Conservation (phyloP, 2,113 vertebrate genomes). For the Perognathus longimembris region DNA sequence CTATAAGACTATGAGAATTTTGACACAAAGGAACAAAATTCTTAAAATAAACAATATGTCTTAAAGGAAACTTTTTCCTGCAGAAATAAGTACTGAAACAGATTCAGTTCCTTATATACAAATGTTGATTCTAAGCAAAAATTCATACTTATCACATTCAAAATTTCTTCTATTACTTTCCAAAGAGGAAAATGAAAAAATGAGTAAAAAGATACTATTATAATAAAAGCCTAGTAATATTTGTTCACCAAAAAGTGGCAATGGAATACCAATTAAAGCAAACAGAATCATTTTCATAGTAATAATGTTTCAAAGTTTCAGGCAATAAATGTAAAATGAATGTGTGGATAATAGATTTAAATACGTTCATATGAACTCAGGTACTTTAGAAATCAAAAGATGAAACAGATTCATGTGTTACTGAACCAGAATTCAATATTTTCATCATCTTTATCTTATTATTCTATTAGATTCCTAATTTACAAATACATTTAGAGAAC, state of each 20-base stretch:
- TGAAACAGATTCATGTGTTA: background rate
- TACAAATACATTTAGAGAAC: slow-evolving; percentile 15
- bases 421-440: background rate
- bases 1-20: background rate
- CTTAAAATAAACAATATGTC: background rate
- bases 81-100: background rate
- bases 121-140: slow-evolving; percentile 26
- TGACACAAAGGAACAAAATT: background rate
- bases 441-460: slow-evolving; percentile 24
- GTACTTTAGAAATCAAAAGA: slow-evolving; percentile 49
- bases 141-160: background rate
- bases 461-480: slow-evolving; percentile 33
- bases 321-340: slow-evolving; percentile 29
- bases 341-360: slow-evolving; percentile 43
- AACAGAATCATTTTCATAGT: slow-evolving; percentile 7
- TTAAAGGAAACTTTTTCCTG: background rate
- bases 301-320: slow-evolving; percentile 51
- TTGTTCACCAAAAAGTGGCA: slow-evolving; percentile 45
- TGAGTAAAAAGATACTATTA: background rate
- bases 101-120: background rate
- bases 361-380: slow-evolving; percentile 40
- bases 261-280: slow-evolving; percentile 22
- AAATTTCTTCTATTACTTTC: background rate
- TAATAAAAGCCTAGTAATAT: slow-evolving; percentile 44
- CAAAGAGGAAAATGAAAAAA: slow-evolving; percentile 39